These are phyloP conservation scores for Anseranas semipalmata DNA, from an alignment of 2,113 vertebrate species.

Conservation along the genomic window DNA sequence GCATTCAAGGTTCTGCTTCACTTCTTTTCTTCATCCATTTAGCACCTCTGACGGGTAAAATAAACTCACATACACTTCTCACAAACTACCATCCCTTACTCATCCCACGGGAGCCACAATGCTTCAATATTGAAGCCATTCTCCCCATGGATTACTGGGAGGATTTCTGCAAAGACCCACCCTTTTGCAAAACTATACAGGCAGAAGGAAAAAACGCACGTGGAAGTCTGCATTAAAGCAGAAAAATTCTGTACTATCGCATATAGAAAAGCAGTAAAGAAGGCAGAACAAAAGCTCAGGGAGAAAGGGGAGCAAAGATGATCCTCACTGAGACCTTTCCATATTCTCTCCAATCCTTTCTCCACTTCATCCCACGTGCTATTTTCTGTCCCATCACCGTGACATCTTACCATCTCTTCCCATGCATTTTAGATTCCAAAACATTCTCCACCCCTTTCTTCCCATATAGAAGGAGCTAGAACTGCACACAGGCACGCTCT, in stretches of 20 bases:
- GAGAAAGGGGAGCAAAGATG: background rate
- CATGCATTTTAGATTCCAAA: background rate
- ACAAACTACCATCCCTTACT: background rate
- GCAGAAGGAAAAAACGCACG: background rate
- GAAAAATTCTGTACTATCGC: background rate
- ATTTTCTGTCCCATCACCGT: background rate
- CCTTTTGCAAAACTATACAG: background rate
- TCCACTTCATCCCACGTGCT: background rate
- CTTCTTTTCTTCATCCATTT: background rate
- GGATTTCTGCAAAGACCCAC: background rate
- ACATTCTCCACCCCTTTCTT: background rate
- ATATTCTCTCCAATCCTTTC: background rate
- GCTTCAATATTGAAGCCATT: background rate
- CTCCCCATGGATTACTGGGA: background rate
- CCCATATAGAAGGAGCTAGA: background rate
- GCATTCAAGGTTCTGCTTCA: background rate
- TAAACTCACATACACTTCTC: background rate
- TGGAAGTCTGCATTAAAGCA: fast-evolving
- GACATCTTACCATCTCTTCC: background rate
- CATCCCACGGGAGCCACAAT: background rate
- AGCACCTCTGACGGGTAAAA: conserved; percentile 7
- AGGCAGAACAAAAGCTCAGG: background rate
- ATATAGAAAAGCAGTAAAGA: background rate
- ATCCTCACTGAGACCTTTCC: background rate
- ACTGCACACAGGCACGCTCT: background rate